These are phyloP conservation scores for Botia almorhae DNA, from an alignment of 2,797 vertebrate species.

Conservation along the genomic window DNA sequence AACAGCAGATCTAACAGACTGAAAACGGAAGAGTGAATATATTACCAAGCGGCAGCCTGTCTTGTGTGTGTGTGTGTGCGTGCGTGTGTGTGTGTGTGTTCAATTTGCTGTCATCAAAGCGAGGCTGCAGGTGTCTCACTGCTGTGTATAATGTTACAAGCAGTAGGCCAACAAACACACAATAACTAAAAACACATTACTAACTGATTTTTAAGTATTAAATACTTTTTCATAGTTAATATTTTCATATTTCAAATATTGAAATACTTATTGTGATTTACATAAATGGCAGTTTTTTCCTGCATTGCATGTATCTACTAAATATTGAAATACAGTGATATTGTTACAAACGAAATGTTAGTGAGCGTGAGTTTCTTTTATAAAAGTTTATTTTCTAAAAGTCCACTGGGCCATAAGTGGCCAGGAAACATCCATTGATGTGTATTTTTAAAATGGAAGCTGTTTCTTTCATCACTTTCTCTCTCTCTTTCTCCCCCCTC, in stretches of 20 bases:
- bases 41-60: constrained; percentile 37
- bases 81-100: constrained; percentile 31
- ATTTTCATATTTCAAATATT: too few species aligned
- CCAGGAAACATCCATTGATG: neutral
- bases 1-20: constrained; percentile 49
- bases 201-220: too few species aligned
- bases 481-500: neutral
- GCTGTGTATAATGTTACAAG: constrained; percentile 41
- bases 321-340: too few species aligned
- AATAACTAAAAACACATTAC: constrained; percentile 9
- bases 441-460: neutral
- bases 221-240: too few species aligned
- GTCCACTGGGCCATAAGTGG: neutral
- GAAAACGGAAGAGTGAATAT: constrained; percentile 51
- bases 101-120: constrained; percentile 54
- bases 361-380: neutral
- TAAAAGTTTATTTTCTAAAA: too few species aligned
- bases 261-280: too few species aligned
- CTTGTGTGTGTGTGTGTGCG: constrained; percentile 2
- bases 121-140: constrained; percentile 54
- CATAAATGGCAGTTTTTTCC: too few species aligned
- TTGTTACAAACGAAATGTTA: constrained; percentile 3
- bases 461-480: neutral
- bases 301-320: too few species aligned
- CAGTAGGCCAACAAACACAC: constrained; percentile 25